phyloP scores from a whole-genome alignment of 1,140 invertebrate species.

The Scaptodrosophila lebanonensis region DNA sequence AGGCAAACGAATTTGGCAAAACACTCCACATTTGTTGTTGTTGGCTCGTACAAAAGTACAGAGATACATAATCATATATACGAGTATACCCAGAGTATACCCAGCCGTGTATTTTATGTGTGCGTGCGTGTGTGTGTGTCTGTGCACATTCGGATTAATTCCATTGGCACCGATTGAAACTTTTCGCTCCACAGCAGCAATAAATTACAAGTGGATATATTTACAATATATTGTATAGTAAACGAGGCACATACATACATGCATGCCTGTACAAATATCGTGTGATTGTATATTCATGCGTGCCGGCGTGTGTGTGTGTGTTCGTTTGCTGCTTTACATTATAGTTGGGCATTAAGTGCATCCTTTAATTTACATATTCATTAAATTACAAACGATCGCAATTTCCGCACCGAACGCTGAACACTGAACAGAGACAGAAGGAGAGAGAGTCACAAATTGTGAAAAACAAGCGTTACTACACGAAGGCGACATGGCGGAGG shows the following conservation, averaged over 20 bases:
- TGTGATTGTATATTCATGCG: neutral
- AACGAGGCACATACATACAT: slow-evolving; percentile 17
- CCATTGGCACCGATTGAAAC: slow-evolving; percentile 73
- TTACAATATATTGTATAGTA: slow-evolving; percentile 19
- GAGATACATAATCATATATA: slow-evolving; percentile 7
- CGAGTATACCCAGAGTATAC: slow-evolving; percentile 16
- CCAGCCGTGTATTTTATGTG: too few species aligned
- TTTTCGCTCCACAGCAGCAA: slow-evolving; percentile 67
- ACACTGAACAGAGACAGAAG: too few species aligned
- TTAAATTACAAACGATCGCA: slow-evolving; percentile 61
- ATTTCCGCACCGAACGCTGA: slow-evolving; percentile 41
- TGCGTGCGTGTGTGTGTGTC: slow-evolving; percentile 7
- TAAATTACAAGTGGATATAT: slow-evolving; percentile 57
- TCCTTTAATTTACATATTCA: slow-evolving; percentile 71
- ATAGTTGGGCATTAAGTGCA: slow-evolving; percentile 51
- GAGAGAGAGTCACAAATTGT: slow-evolving; percentile 19
- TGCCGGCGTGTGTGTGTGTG: slow-evolving; percentile 13
- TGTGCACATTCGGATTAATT: slow-evolving; percentile 63
- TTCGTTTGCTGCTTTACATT: too few species aligned
- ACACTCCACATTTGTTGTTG: too few species aligned
- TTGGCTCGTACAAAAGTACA: slow-evolving; percentile 50
- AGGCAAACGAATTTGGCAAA: too few species aligned
- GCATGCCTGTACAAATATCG: neutral
- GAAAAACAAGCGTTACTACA: slow-evolving; percentile 17
- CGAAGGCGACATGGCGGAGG: too few species aligned